These are phyloP conservation scores for Synanthedon andrenaeformis DNA, from an alignment of 2,888 invertebrate genomes.

Conservation along the genomic window DNA sequence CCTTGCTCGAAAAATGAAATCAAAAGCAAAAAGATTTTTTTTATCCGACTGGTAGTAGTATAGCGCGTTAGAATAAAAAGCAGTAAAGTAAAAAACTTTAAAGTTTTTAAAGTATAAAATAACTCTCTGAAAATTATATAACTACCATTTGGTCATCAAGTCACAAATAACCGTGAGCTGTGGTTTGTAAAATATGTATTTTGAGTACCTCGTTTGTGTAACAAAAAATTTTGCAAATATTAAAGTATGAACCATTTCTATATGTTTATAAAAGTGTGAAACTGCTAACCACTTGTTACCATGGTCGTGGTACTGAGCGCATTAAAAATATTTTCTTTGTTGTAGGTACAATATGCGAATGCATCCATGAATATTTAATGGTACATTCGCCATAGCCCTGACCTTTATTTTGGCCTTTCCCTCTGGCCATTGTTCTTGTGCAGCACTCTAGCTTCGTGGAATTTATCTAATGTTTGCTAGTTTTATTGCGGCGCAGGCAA, in stretches of 20 bases:
- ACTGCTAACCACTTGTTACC: constrained; percentile 14
- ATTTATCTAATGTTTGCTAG: constrained; percentile 39
- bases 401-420: constrained; percentile 57
- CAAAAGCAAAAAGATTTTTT: too few relatives aligned
- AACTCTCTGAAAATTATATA: too few relatives aligned
- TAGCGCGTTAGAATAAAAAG: too few relatives aligned
- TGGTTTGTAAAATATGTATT: too few relatives aligned
- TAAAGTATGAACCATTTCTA: constrained; percentile 8
- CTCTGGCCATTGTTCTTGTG: constrained; percentile 44
- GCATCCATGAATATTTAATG: constrained; percentile 58
- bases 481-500: constrained; percentile 40
- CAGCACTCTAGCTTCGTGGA: constrained; percentile 17
- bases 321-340: constrained; percentile 42
- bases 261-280: constrained; percentile 21
- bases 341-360: constrained; percentile 38
- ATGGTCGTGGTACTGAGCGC: constrained; percentile 22
- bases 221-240: too few relatives aligned
- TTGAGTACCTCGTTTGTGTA: too few relatives aligned
- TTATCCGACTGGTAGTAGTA: too few relatives aligned
- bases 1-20: too few relatives aligned
- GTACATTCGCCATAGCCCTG: constrained; percentile 35
- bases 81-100: too few relatives aligned
- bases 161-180: too few relatives aligned
- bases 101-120: too few relatives aligned
- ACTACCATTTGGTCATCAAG: too few relatives aligned